Evolutionary conservation across 2,888 invertebrate genomes (phyloP).

Genomic region (Arrhopalites spinosus): DNA sequence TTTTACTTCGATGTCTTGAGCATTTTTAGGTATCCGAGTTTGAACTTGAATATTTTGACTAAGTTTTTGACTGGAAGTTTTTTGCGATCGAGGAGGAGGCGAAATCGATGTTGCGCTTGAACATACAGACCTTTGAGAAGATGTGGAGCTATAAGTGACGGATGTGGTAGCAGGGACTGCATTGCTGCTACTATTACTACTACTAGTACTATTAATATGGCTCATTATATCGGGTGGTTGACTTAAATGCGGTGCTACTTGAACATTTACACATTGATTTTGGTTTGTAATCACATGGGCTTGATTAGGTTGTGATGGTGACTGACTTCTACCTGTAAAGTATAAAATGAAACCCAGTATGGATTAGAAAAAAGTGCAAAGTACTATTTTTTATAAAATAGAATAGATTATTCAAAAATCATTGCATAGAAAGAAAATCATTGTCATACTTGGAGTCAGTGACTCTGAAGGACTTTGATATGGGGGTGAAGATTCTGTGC

Average conservation of each 20-base stretch:
- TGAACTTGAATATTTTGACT: constrained; percentile 34
- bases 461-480: constrained; percentile 67
- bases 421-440: neutral
- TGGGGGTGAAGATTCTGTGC: constrained; percentile 70
- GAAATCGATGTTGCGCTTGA: constrained; percentile 32
- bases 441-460: constrained; percentile 61
- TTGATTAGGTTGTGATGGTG: constrained; percentile 6
- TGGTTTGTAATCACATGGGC: constrained; percentile 6
- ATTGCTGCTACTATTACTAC: constrained; percentile 1
- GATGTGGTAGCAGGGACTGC: neutral
- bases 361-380: no score
- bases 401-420: no score
- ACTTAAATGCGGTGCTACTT: constrained; percentile 21
- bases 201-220: neutral
- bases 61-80: constrained; percentile 25
- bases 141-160: neutral
- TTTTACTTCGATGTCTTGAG: constrained; percentile 26
- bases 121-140: constrained; percentile 26
- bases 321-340: neutral
- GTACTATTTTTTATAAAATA: no score
- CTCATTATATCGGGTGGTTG: neutral
- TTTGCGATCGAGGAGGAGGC: constrained; percentile 32
- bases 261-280: constrained; percentile 3
- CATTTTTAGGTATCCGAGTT: constrained; percentile 31
- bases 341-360: no score